Conservation (phyloP, 2,113 vertebrate species). For the Aspiorhynchus laticeps region DNA sequence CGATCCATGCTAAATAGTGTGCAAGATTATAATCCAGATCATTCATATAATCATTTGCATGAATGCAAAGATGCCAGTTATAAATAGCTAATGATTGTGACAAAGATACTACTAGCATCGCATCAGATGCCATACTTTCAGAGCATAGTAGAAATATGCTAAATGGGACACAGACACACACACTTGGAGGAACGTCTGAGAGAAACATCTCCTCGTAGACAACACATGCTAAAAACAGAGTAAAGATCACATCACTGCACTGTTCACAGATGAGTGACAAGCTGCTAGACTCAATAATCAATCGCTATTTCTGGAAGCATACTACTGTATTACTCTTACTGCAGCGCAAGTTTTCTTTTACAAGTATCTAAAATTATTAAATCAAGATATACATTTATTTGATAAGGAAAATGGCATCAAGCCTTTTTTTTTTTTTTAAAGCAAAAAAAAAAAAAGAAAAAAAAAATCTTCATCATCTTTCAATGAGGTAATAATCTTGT, state of each 20-base stretch:
- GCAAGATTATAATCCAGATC: background rate
- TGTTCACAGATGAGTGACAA: background rate
- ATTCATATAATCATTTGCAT: no score
- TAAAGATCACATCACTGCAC: background rate
- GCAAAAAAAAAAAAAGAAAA: no score
- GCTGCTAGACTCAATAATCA: background rate
- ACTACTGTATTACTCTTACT: background rate
- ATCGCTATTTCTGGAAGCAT: background rate
- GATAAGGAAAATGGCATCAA: background rate
- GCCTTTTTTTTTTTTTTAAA: no score
- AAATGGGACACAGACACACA: background rate
- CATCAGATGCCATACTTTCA: background rate
- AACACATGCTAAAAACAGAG: conserved; percentile 1
- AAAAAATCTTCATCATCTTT: no score
- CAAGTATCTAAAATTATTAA: background rate
- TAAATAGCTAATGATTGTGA: background rate
- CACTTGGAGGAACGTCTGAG: background rate
- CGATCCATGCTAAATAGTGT: background rate
- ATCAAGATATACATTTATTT: background rate
- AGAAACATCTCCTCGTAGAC: background rate
- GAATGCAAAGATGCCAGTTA: background rate
- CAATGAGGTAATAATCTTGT: no score
- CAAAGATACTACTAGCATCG: background rate
- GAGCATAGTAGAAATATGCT: background rate
- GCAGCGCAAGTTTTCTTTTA: background rate